Evolutionary conservation across 1,140 invertebrate species (phyloP).

Genomic region (Diprion similis): DNA sequence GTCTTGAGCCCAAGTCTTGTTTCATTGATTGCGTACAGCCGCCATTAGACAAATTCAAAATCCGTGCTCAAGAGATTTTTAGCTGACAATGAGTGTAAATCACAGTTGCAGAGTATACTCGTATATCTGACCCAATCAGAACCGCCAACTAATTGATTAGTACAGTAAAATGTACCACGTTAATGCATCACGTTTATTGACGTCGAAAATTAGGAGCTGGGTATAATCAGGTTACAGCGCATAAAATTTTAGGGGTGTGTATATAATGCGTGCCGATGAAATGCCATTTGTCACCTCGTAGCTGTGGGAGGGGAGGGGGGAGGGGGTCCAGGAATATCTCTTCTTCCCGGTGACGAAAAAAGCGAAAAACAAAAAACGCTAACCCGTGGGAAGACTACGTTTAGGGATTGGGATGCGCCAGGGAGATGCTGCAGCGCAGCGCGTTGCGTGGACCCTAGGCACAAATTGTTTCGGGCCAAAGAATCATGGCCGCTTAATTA

Average conservation of each 20-base stretch:
- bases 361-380: background rate
- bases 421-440: background rate
- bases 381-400: constrained; percentile 3
- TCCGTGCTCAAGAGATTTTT: too few species aligned
- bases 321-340: background rate
- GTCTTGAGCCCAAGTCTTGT: background rate
- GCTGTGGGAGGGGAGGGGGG: background rate
- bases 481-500: background rate
- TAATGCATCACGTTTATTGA: too few species aligned
- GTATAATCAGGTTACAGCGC: background rate
- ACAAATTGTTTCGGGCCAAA: background rate
- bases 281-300: background rate
- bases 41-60: too few species aligned
- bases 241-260: background rate
- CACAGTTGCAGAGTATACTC: too few species aligned
- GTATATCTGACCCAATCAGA: too few species aligned
- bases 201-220: background rate
- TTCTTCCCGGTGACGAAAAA: background rate
- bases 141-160: too few species aligned
- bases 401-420: constrained; percentile 1
- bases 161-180: too few species aligned
- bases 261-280: background rate
- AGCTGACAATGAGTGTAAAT: too few species aligned
- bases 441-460: background rate
- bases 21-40: too few species aligned